A percentile compares a stretch with the other conserved stretches of the same genome.
Conservation (phyloP, 2,888 invertebrate species). For the Cremastinae sp. region DNA sequence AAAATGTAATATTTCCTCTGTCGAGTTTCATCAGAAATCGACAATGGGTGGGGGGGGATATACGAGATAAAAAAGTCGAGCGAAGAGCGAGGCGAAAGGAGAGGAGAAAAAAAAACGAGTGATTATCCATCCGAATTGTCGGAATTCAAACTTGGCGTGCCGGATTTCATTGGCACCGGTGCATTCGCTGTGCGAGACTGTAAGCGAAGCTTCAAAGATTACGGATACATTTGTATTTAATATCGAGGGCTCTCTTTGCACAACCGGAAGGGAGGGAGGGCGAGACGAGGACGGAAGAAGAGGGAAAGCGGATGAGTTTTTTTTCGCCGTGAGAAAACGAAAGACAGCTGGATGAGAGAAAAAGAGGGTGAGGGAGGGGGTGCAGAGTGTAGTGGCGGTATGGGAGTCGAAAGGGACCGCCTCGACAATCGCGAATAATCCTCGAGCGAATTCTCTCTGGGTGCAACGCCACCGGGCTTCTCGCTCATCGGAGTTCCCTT, state of each 20-base stretch:
- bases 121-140: too few relatives aligned
- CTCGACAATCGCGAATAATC: slow-evolving; percentile 56
- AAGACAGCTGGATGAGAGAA: slow-evolving; percentile 27
- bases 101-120: too few relatives aligned
- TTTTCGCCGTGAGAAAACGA: slow-evolving; percentile 19
- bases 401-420: slow-evolving; percentile 43
- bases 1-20: too few relatives aligned
- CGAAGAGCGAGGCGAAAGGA: too few relatives aligned
- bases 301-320: slow-evolving; percentile 28
- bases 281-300: background rate
- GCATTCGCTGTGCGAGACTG: background rate
- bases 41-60: too few relatives aligned
- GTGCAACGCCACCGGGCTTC: slow-evolving; percentile 41
- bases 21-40: too few relatives aligned
- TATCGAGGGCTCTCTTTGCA: slow-evolving; percentile 39
- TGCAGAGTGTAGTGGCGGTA: slow-evolving; percentile 17
- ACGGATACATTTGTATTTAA: slow-evolving; percentile 35
- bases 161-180: background rate
- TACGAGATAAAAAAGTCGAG: too few relatives aligned
- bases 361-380: background rate
- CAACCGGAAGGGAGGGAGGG: slow-evolving; percentile 6
- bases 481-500: slow-evolving; percentile 30
- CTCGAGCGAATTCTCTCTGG: slow-evolving; percentile 51
- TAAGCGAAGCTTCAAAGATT: slow-evolving; percentile 30
- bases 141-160: background rate